Base-by-base conservation (phyloP, 2,797 vertebrate species). In the Alosa sapidissima region DNA sequence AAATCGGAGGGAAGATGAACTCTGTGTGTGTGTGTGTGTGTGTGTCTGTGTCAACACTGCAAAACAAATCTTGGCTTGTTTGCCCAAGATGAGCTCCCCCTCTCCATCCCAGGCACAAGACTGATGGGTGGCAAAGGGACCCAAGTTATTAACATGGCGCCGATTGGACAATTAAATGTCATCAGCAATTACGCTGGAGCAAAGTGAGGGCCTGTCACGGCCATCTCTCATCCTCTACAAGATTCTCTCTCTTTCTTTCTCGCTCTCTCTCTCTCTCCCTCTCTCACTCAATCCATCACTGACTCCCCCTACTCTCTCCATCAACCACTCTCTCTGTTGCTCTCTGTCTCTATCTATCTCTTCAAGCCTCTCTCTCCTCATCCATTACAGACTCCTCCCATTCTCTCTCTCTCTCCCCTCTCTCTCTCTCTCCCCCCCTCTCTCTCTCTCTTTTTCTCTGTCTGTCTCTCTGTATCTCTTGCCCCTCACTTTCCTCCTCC, bases 111-210 rank as follows among this genome's bases (percentile, higher is more conserved):
- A 88, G 88, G 82, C 82, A 28, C 2, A 85, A 87, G 89, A 90
- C 89, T 94, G 93, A 95, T 95, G 93, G 93, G 89, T 91, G 91
- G 92, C 92, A 93, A 0, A 81, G 91, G 92, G 93, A 93, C 93
- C 91, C 91, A 92, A 92, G 89, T 90, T 91, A 94, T 95, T 94
- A 93, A 93, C 91, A 90, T 87, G 49, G 89, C 24, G 83, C 68
- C 83, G 84, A 87, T 89, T 86, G 88, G 84, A 89, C 92, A 94
- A 93, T 95, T 93, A 94, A 93, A 95, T 93, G 93, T 93, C 93
- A 93, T 89, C 91, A 91, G 90, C 90, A 93, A 94, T 95, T 95
- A 94, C 87, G 82, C 83, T 52, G 86, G 89, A 90, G 88, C 48
- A 87, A 84, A 91, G 85, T 89, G 89, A 93, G 88, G 89, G 88